Base-by-base conservation (phyloP, 2,888 invertebrate genomes). In the Tethea ocularis region DNA sequence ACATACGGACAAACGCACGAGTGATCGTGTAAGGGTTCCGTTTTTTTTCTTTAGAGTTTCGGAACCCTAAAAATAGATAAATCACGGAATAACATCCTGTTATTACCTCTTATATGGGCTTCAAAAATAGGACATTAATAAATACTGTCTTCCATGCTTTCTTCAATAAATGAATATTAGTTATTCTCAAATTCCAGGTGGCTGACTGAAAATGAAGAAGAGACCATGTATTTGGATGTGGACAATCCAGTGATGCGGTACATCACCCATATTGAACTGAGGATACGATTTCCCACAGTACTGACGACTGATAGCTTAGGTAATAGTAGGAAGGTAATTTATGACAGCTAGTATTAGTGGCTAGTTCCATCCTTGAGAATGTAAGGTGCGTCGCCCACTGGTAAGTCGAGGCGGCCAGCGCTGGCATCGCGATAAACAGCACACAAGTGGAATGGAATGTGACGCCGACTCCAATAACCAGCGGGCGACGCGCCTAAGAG, bases 191-290 rank as follows among this genome's bases (percentile, higher is more conserved):
- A 52, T 87, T 88, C 51, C 81, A 93, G 92, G 57, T 92, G 93
- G 90, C 59, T 89, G 2, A 71, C 65, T 11, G 67, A 59, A n/a
- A 80, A 72, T 61, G 74, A 85, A 57, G 85, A 94, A 13, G 80
- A 77, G 0, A 88, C 88, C 58, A 73, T 88, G 72, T 93, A 89
- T 66, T 70, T 94, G 51, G 83, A 91, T 52, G 72, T 91, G 0
- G 68, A 81, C n/a, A 89, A 84, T 69, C 93, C 93, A 41, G 80
- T 94, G 61, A 75, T 94, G 15, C 80, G 93, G 57, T 96, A 94
- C 82, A 82, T 95, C 20, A 70, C 94, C n/a, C 95, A 96, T 69
- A 93, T 90, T 69, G 94, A 94, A 71, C 79, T 96, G 23, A 87
- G 95, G 58, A 80, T 77, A 24, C 86, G 93, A 54, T 96, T 94